Conservation (phyloP, 1,140 invertebrate genomes). For the Theocolax elegans region DNA sequence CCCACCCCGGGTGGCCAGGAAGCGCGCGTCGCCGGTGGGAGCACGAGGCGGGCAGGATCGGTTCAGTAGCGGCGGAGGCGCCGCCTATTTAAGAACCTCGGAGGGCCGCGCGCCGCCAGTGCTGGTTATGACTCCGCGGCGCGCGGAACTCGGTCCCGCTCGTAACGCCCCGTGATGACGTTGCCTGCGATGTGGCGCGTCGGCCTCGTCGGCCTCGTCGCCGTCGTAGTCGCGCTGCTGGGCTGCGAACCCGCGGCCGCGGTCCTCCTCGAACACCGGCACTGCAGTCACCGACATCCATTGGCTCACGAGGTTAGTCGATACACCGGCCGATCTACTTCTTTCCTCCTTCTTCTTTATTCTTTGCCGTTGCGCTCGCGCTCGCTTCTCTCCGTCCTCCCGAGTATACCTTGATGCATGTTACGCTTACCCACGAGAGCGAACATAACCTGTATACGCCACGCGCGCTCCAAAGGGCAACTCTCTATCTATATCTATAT, state of each 20-base stretch:
- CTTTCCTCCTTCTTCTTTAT: neutral
- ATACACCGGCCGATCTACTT: too few relatives aligned
- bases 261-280: slow-evolving; percentile 59
- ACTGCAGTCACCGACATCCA: slow-evolving; percentile 69
- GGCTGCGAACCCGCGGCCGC: slow-evolving; percentile 52
- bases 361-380: too few relatives aligned
- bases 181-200: neutral
- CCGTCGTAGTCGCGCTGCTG: slow-evolving; percentile 9
- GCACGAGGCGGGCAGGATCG: too few relatives aligned
- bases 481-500: too few relatives aligned
- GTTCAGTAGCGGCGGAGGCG: slow-evolving; percentile 24
- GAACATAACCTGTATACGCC: neutral
- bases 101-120: slow-evolving; percentile 22
- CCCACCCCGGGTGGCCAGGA: too few relatives aligned
- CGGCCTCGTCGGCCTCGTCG: slow-evolving; percentile 14
- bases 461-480: too few relatives aligned
- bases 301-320: slow-evolving; percentile 68
- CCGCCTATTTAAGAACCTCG: slow-evolving; percentile 35
- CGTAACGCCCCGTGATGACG: neutral
- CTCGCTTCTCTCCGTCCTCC: too few relatives aligned
- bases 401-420: too few relatives aligned
- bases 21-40: too few relatives aligned
- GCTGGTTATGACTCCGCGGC: slow-evolving; percentile 31
- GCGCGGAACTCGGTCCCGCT: slow-evolving; percentile 12
- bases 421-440: too few relatives aligned